Percentiles rank a stretch among this genome's conserved stretches.
Conservation (phyloP, 2,888 invertebrate genomes). For the Hydroisotoma schaefferi region DNA sequence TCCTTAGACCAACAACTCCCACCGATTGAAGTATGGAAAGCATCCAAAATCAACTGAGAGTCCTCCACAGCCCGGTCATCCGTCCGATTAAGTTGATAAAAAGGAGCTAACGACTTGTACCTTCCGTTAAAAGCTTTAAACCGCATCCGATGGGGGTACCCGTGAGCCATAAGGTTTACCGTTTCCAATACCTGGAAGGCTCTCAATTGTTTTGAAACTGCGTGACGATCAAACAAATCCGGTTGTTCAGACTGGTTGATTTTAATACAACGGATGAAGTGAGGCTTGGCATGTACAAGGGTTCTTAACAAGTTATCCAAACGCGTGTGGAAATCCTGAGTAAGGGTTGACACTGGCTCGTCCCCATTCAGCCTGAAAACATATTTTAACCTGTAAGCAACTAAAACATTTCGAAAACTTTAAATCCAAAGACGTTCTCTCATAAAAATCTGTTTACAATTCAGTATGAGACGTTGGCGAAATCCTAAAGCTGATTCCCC, state of each 20-base stretch:
- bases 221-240: constrained; percentile 76
- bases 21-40: constrained; percentile 62
- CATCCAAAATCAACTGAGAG: constrained; percentile 70
- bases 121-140: constrained; percentile 83
- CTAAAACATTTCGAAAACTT: neutral
- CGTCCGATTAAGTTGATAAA: constrained; percentile 55
- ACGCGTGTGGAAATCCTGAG: constrained; percentile 92
- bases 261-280: constrained; percentile 89
- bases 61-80: constrained; percentile 62
- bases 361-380: constrained; percentile 66
- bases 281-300: constrained; percentile 86
- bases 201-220: constrained; percentile 82
- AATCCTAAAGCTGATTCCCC: constrained; percentile 78
- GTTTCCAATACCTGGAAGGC: constrained; percentile 90
- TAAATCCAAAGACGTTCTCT: constrained; percentile 1
- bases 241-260: constrained; percentile 78
- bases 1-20: constrained; percentile 33
- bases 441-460: constrained; percentile 53
- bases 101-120: constrained; percentile 80
- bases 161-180: constrained; percentile 75
- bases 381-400: neutral
- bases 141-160: constrained; percentile 90
- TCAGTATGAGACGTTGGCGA: constrained; percentile 84
- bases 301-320: constrained; percentile 87
- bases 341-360: constrained; percentile 81